Conservation (phyloP, 2,888 invertebrate species). For the Euclidia mi region DNA sequence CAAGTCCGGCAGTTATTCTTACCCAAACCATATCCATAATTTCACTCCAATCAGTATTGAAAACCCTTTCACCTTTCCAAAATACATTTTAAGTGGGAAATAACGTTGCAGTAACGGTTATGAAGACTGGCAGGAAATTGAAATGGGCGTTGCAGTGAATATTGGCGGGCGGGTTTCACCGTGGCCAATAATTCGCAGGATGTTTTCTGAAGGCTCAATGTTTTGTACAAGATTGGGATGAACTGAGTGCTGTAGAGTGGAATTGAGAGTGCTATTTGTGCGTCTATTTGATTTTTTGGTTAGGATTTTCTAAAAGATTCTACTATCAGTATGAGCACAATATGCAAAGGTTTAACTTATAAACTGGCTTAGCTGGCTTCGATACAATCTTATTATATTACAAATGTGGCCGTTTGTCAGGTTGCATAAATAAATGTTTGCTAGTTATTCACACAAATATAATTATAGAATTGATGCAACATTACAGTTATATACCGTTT, state of each 20-base stretch:
- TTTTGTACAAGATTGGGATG: constrained; percentile 37
- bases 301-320: too few species aligned
- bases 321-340: too few species aligned
- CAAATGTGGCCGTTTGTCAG: too few species aligned
- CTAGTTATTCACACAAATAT: too few species aligned
- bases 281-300: too few species aligned
- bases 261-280: neutral
- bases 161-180: constrained; percentile 73
- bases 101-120: constrained; percentile 63
- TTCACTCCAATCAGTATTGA: constrained; percentile 35
- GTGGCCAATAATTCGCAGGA: constrained; percentile 79
- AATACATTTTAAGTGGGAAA: constrained; percentile 55
- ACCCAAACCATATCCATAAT: constrained; percentile 21
- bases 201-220: constrained; percentile 67
- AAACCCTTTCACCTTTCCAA: constrained; percentile 46
- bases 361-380: too few species aligned
- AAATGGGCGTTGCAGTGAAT: constrained; percentile 83
- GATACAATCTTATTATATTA: too few species aligned
- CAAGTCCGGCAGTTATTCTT: neutral
- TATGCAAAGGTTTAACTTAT: too few species aligned
- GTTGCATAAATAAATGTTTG: too few species aligned
- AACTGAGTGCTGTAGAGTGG: neutral
- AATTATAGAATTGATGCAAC: too few species aligned
- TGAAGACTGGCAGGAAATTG: constrained; percentile 85
- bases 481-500: too few species aligned